phyloP scores from a whole-genome alignment of 2,888 invertebrate genomes.

The Trissolcus japonicus region DNA sequence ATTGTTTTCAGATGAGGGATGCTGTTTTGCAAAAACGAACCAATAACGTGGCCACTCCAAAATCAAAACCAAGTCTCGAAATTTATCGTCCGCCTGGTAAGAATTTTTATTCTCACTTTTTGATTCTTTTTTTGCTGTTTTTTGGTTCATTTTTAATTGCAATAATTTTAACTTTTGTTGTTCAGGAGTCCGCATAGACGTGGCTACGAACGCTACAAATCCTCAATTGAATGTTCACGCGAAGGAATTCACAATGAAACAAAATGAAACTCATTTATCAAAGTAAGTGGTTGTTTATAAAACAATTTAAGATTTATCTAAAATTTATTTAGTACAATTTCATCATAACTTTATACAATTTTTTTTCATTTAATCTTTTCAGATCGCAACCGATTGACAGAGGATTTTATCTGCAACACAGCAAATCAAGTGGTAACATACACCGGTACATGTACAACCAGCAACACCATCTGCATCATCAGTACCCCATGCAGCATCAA shows the following conservation, averaged over 20 bases:
- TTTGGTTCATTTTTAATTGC: neutral
- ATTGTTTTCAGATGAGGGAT: constrained; percentile 77
- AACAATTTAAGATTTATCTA: no score
- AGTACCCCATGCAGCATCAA: constrained; percentile 66
- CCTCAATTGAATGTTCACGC: constrained; percentile 90
- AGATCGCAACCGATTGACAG: constrained; percentile 60
- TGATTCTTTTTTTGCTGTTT: neutral
- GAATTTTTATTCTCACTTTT: constrained; percentile 64
- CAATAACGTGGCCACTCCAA: constrained; percentile 82
- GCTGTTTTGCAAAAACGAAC: constrained; percentile 84
- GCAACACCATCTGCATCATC: constrained; percentile 75
- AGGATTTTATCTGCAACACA: constrained; percentile 79
- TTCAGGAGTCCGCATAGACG: constrained; percentile 81
- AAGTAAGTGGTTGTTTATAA: constrained; percentile 65
- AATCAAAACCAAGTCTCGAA: constrained; percentile 90
- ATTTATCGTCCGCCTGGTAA: constrained; percentile 93
- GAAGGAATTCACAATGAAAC: constrained; percentile 91
- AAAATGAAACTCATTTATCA: constrained; percentile 76
- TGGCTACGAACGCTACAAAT: constrained; percentile 77
- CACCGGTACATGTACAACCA: constrained; percentile 75
- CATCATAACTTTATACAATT: no score
- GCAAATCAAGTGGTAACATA: constrained; percentile 85
- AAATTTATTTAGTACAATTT: neutral
- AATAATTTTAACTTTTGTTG: constrained; percentile 8
- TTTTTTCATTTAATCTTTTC: no score